Percentiles rank a stretch among this genome's conserved stretches.
Conservation (phyloP, 2,113 vertebrate genomes). For the Azemiops feae region DNA sequence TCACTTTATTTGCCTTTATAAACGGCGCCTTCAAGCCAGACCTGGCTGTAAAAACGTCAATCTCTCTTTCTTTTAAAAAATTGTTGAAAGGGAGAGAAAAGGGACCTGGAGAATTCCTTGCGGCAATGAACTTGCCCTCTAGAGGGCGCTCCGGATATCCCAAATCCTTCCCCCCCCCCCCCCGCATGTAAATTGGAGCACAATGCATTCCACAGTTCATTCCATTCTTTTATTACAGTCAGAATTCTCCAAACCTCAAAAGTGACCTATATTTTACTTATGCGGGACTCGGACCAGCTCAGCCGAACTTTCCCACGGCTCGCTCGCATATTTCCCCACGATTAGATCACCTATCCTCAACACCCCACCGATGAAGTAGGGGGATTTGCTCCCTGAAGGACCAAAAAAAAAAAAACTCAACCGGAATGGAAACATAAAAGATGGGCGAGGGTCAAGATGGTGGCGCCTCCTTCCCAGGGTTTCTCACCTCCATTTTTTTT, state of each 20-base stretch:
- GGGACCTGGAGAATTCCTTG: no score
- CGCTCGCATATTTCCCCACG: conserved; percentile 5
- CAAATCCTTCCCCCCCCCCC: rapidly evolving
- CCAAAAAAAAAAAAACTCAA: not conserved
- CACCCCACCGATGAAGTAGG: not conserved
- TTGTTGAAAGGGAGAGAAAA: not conserved
- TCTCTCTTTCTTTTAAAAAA: not conserved
- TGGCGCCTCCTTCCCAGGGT: no score
- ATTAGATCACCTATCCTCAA: conserved; percentile 30
- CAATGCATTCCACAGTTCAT: conserved; percentile 54
- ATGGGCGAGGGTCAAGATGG: not conserved
- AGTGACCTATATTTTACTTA: conserved; percentile 51
- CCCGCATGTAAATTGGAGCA: not conserved
- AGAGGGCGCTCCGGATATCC: conserved; percentile 17
- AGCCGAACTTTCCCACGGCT: conserved; percentile 56
- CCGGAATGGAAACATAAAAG: not conserved
- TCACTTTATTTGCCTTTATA: not conserved
- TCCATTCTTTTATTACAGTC: conserved; percentile 29
- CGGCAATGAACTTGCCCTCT: not conserved
- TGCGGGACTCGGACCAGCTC: conserved; percentile 27
- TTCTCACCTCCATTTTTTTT: not conserved
- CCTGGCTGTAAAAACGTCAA: not conserved
- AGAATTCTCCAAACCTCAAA: conserved; percentile 31
- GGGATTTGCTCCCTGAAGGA: not conserved
- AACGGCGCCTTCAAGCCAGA: not conserved